Evolutionary conservation across 2,888 invertebrate genomes (phyloP).

Genomic region (Drosophila diplacantha): DNA sequence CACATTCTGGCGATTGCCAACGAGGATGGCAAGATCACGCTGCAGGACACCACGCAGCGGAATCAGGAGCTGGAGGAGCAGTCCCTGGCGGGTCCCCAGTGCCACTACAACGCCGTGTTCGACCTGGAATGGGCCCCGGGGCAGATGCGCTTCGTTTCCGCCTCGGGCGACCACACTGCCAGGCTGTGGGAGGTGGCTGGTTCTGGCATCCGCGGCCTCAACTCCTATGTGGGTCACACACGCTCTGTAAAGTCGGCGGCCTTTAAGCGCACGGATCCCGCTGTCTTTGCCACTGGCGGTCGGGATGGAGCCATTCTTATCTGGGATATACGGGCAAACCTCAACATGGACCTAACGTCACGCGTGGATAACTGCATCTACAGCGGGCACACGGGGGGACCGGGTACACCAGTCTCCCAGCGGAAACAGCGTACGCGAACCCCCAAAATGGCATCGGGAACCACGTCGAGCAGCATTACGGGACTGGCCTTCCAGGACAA

Average conservation of each 20-base stretch:
- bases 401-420: conserved; percentile 80
- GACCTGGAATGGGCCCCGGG: conserved; percentile 91
- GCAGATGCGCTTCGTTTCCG: conserved; percentile 88
- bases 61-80: conserved; percentile 77
- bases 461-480: conserved; percentile 86
- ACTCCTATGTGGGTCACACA: conserved; percentile 86
- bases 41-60: conserved; percentile 79
- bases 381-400: conserved; percentile 76
- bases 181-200: conserved; percentile 86
- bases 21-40: conserved; percentile 86
- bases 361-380: conserved; percentile 85
- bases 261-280: conserved; percentile 84
- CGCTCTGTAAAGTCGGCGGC: conserved; percentile 90
- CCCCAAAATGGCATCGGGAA: conserved; percentile 77
- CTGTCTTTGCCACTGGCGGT: conserved; percentile 91
- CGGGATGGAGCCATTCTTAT: conserved; percentile 91
- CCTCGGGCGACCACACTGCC: conserved; percentile 90
- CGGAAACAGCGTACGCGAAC: conserved; percentile 77
- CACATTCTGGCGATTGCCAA: conserved; percentile 89
- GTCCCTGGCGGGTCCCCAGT: conserved; percentile 79
- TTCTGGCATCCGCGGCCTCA: conserved; percentile 78
- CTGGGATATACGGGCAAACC: conserved; percentile 86
- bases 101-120: conserved; percentile 92
- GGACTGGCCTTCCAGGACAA: conserved; percentile 90
- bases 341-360: conserved; percentile 78